Conservation (phyloP, 1,140 invertebrate genomes). For the Drosophila nannoptera region DNA sequence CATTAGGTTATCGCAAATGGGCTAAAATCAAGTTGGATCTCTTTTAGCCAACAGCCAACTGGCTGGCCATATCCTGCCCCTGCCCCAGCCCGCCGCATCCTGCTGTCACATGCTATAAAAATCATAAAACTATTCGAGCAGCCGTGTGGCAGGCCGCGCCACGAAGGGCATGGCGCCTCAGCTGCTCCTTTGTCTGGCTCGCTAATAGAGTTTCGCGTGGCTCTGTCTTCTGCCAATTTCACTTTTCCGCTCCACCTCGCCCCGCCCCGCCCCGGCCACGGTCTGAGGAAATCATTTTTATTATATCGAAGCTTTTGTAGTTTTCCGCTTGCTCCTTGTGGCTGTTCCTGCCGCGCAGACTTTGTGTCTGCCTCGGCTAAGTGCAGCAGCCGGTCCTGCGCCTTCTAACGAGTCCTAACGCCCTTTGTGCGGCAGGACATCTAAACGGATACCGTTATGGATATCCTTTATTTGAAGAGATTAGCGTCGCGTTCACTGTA, state of each 20-base stretch:
- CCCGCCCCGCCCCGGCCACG: conserved; percentile 7
- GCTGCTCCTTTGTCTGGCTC: conserved; percentile 58
- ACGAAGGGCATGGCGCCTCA: neutral
- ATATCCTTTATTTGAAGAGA: conserved; percentile 48
- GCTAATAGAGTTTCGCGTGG: conserved; percentile 67
- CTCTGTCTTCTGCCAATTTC: conserved; percentile 66
- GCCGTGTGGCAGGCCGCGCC: neutral
- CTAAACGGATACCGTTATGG: conserved; percentile 15
- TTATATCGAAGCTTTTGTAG: conserved; percentile 76
- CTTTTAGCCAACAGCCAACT: conserved; percentile 33
- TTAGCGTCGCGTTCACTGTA: conserved; percentile 58
- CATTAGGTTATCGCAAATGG: conserved; percentile 64
- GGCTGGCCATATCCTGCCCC: conserved; percentile 33
- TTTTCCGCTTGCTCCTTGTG: conserved; percentile 55
- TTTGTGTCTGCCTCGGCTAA: conserved; percentile 58
- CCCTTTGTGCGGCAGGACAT: conserved; percentile 4
- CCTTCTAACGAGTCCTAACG: conserved; percentile 6
- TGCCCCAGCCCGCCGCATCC: conserved; percentile 15
- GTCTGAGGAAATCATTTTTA: conserved; percentile 74
- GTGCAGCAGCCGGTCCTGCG: conserved; percentile 56
- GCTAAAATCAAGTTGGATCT: conserved; percentile 38
- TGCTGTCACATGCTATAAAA: conserved; percentile 71
- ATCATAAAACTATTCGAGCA: conserved; percentile 73
- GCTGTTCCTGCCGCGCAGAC: conserved; percentile 37
- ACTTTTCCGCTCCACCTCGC: conserved; percentile 43